Evolutionary conservation across 2,888 invertebrate species (phyloP).

Genomic region (Terebella lapidaria): DNA sequence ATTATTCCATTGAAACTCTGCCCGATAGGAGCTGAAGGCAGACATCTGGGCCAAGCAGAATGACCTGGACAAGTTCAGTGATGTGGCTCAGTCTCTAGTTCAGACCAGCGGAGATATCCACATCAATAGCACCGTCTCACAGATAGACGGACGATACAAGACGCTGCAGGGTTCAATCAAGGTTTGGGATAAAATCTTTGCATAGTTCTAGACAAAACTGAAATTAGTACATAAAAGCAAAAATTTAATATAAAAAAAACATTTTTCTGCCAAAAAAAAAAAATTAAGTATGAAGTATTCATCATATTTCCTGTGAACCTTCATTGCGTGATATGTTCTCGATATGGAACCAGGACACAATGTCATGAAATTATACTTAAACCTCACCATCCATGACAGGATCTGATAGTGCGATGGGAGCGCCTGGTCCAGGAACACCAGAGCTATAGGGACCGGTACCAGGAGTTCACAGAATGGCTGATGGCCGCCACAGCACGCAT

Average conservation of each 20-base stretch:
- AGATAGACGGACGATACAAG: conserved; percentile 87
- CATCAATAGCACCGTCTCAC: conserved; percentile 71
- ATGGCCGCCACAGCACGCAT: conserved; percentile 58
- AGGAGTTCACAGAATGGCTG: conserved; percentile 89
- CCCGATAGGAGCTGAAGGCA: conserved; percentile 61
- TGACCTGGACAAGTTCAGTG: conserved; percentile 81
- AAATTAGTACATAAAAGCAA: too few species aligned
- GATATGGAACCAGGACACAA: too few species aligned
- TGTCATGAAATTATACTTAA: too few species aligned
- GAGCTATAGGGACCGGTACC: conserved; percentile 83
- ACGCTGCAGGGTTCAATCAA: conserved; percentile 81
- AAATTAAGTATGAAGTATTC: too few species aligned
- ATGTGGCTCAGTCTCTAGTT: conserved; percentile 78
- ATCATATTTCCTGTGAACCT: too few species aligned
- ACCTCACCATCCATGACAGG: too few species aligned
- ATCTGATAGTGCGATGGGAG: conserved; percentile 84
- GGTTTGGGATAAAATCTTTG: conserved; percentile 46
- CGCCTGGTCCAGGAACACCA: conserved; percentile 82
- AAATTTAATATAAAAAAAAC: too few species aligned
- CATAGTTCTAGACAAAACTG: too few species aligned
- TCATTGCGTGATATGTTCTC: too few species aligned
- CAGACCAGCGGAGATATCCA: conserved; percentile 78
- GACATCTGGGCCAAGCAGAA: conserved; percentile 75
- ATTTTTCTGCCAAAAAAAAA: too few species aligned
- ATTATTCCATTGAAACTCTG: too few species aligned